Evolutionary conservation across 2,888 invertebrate genomes (phyloP).

Genomic region (Stramonita haemastoma): DNA sequence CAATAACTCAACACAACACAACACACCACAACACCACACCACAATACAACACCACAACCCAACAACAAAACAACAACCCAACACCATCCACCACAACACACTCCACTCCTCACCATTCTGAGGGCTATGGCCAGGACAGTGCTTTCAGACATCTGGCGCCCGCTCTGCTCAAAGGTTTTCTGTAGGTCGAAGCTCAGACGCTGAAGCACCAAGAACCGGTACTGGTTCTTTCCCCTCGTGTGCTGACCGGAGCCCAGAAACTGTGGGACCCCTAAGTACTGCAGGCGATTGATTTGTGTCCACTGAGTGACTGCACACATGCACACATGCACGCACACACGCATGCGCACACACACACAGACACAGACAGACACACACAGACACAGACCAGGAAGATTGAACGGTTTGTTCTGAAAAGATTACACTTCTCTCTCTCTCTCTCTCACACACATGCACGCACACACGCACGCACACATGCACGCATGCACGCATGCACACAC

Average conservation of each 20-base stretch:
- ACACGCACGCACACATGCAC: no score
- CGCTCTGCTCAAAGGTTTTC: constrained; percentile 84
- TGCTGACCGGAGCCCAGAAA: constrained; percentile 94
- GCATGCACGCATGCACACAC: no score
- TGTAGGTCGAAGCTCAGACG: constrained; percentile 91
- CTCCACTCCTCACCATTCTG: constrained; percentile 84
- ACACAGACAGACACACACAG: not conserved
- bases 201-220: constrained; percentile 95
- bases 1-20: no score
- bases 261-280: constrained; percentile 90
- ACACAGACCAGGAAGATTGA: no score
- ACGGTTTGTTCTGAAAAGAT: not conserved
- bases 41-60: no score
- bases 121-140: constrained; percentile 88
- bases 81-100: not conserved
- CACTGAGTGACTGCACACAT: constrained; percentile 84
- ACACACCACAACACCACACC: no score
- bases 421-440: no score
- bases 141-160: constrained; percentile 84
- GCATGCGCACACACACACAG: constrained; percentile 13
- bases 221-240: constrained; percentile 84
- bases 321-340: not conserved
- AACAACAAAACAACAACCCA: no score
- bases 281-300: constrained; percentile 82
- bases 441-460: no score